Conservation (phyloP, 2,797 vertebrate genomes). For the Hypotaenidia okinawae region DNA sequence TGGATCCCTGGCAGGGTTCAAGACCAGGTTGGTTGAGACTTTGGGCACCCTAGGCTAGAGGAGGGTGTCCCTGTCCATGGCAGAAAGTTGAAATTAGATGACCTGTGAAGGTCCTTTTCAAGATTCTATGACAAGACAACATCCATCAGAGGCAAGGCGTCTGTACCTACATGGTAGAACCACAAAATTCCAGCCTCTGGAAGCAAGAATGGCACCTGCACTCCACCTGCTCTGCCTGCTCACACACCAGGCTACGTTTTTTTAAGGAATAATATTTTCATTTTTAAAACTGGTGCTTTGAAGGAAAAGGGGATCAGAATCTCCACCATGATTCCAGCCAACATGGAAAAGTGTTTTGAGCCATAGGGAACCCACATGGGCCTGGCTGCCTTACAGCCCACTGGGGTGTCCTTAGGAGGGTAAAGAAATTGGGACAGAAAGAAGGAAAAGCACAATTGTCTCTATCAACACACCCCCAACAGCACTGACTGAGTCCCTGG, state of each 20-base stretch:
- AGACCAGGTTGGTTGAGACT: too few relatives aligned
- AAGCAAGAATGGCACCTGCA: background rate
- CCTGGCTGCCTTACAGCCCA: background rate
- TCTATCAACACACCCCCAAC: background rate
- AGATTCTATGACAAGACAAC: background rate
- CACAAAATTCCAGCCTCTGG: background rate
- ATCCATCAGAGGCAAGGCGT: background rate
- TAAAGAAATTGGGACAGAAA: background rate
- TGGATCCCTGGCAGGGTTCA: too few relatives aligned
- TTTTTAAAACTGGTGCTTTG: background rate
- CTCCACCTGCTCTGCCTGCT: background rate
- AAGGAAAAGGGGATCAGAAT: background rate
- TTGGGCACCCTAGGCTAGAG: too few relatives aligned
- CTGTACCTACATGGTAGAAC: background rate
- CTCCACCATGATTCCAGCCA: background rate
- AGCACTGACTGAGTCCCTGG: background rate
- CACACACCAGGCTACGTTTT: background rate
- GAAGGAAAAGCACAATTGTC: background rate
- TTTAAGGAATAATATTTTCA: background rate
- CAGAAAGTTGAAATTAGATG: too few relatives aligned
- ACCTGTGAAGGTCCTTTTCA: too few relatives aligned
- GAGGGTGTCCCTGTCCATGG: too few relatives aligned
- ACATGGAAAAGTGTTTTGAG: background rate
- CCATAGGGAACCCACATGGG: fast-evolving
- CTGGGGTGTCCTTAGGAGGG: background rate